Base-by-base conservation (phyloP, 2,797 vertebrate genomes). In the Echeneis naucrates region DNA sequence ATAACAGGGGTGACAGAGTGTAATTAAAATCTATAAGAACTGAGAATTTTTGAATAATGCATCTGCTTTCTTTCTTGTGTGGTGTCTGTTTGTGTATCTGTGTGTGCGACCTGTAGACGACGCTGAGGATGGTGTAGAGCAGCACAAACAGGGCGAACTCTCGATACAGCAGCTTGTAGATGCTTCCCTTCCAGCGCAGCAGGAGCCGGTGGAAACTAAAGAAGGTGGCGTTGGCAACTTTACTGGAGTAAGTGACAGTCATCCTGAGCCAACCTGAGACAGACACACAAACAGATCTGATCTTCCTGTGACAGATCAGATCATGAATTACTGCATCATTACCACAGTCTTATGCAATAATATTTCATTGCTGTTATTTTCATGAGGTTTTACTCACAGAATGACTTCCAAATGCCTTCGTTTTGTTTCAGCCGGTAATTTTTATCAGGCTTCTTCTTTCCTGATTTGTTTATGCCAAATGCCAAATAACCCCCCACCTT, bases 191-290 rank as follows among this genome's bases (percentile, higher is more conserved):
- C 97, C 97, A 98, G 66, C 94, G 96, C 86, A 98, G 92, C 79
- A 98, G 95, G 82, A 98, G 92, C 86, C 96, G 95, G 89, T 98
- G 97, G 93, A 98, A 98, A 84, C 97, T 96, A 92, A 98, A 96
- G 94, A 98, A 98, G 51, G 95, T 95, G 77, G 97, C 97, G 85
- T 98, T 98, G 88, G 97, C 97, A 48, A 98, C 97, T 94, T 96
- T 97, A 89, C 95, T 97, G 88, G 97, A 97, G 72, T 98, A 98
- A 57, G 97, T 98, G 83, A 98, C 97, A 21, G 97, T 98, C 97
- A 98, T 98, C 88, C 64, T 94, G 71, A 77, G 85, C 79, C 56
- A 2, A 48, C 45, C 77, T 35, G 66, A 56, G 5, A 33, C 37
- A 9, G 8, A 26, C 10, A 42, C 6, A 60, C 32, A 48, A 5